A percentile compares a stretch with the other conserved stretches of the same genome.
Evolutionary conservation across 2,888 invertebrate species (phyloP).

Genomic region (Platycheirus rosarum): DNA sequence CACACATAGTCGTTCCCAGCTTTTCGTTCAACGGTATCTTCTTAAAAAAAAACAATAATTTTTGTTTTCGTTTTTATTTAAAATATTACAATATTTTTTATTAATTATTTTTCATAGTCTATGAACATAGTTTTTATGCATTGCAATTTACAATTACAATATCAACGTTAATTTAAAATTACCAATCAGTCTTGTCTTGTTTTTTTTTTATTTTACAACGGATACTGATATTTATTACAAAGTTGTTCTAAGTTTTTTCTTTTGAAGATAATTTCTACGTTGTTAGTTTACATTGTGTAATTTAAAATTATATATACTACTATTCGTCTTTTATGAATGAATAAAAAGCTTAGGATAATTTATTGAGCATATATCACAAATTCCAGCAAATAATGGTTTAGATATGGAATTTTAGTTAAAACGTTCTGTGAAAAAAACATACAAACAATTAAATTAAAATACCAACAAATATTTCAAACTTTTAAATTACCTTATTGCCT

Average conservation of each 20-base stretch:
- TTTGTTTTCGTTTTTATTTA: conserved; percentile 31
- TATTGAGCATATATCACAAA: conserved; percentile 74
- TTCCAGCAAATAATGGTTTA: conserved; percentile 64
- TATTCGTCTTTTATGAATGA: conserved; percentile 48
- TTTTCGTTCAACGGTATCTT: too few species aligned
- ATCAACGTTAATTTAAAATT: conserved; percentile 69
- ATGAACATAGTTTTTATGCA: conserved; percentile 58
- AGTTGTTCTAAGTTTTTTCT: conserved; percentile 30
- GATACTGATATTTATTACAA: conserved; percentile 59
- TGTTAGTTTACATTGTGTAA: conserved; percentile 15
- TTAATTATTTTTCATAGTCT: conserved; percentile 56
- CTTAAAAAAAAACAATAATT: neutral
- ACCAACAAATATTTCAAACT: neutral
- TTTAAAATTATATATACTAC: conserved; percentile 42
- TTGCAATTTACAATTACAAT: conserved; percentile 69
- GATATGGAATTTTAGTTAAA: conserved; percentile 63
- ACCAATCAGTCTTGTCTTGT: conserved; percentile 73
- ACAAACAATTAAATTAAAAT: neutral
- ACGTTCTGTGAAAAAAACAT: conserved; percentile 12
- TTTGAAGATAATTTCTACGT: neutral
- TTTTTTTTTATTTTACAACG: conserved; percentile 54
- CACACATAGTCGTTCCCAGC: too few species aligned
- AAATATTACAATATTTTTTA: conserved; percentile 30
- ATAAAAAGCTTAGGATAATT: conserved; percentile 38
- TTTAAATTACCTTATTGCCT: conserved; percentile 35